Percentiles rank a stretch among this genome's conserved stretches.
These are phyloP conservation scores for Drosophila bocki DNA, from an alignment of 1,140 invertebrate genomes.

Conservation along the genomic window DNA sequence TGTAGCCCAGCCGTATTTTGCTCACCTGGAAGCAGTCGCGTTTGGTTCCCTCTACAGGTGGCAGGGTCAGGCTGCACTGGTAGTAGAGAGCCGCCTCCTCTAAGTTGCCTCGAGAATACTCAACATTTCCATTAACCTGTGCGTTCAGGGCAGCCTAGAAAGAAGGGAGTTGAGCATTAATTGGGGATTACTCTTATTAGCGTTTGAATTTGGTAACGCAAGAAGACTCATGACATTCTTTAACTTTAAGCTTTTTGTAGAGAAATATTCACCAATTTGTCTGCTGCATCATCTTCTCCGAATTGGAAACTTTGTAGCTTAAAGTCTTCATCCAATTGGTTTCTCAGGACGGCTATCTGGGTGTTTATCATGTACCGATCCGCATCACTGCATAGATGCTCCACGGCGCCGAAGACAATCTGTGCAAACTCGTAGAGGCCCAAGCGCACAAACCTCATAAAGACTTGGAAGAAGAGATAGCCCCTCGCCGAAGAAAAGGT, in stretches of 20 bases:
- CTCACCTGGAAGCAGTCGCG: conserved; percentile 47
- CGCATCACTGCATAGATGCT: conserved; percentile 27
- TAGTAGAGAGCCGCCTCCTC: conserved; percentile 42
- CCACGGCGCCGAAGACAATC: conserved; percentile 50
- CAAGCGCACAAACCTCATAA: conserved; percentile 47
- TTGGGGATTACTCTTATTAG: not conserved
- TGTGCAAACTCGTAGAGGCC: conserved; percentile 70
- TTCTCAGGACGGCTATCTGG: conserved; percentile 47
- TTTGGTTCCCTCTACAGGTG: not conserved
- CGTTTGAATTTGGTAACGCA: too few relatives aligned
- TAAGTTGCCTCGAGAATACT: conserved; percentile 48
- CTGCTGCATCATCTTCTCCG: conserved; percentile 1
- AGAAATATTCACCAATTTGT: conserved; percentile 13
- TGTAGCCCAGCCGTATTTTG: conserved; percentile 56
- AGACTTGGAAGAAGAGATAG: conserved; percentile 37
- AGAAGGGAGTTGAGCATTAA: not conserved
- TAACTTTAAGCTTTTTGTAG: too few relatives aligned
- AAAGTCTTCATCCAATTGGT: conserved; percentile 31
- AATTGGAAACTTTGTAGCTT: conserved; percentile 7
- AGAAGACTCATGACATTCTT: too few relatives aligned
- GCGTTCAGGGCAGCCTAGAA: conserved; percentile 25
- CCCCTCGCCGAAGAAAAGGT: not conserved
- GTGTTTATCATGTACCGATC: conserved; percentile 60
- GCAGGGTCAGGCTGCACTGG: conserved; percentile 4
- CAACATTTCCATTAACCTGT: conserved; percentile 72